A percentile compares a stretch with the other conserved stretches of the same genome.
Conservation (phyloP, 64 coral and sea anemone species). For the Dendronephthya gigantea region DNA sequence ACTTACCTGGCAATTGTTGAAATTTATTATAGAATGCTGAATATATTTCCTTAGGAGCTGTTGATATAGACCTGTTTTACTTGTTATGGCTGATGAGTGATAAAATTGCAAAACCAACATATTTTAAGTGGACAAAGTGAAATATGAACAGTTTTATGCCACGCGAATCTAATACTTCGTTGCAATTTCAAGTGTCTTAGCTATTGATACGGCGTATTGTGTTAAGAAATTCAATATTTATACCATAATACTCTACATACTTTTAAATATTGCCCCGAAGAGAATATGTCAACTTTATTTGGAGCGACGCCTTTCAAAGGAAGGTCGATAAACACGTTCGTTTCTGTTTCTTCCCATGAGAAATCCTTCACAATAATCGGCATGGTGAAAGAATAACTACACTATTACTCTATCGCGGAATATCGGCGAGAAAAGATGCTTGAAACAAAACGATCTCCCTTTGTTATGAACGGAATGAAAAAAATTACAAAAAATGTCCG, state of each 20-base stretch:
- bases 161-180: too few species aligned
- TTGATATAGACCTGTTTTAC: too few species aligned
- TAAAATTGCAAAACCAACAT: too few species aligned
- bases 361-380: constrained; percentile 84
- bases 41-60: too few species aligned
- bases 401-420: not conserved
- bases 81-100: too few species aligned
- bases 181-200: too few species aligned
- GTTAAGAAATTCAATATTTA: not conserved
- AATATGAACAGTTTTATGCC: too few species aligned
- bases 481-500: not conserved
- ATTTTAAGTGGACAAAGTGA: too few species aligned
- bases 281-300: constrained; percentile 81
- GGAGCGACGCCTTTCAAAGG: constrained; percentile 74
- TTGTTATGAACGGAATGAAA: not conserved
- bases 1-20: constrained; percentile 46
- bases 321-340: constrained; percentile 59
- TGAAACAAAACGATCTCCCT: not conserved
- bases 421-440: not conserved
- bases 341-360: constrained; percentile 68
- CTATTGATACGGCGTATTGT: too few species aligned
- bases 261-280: constrained; percentile 81
- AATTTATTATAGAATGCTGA: not conserved
- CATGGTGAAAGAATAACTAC: constrained; percentile 34
- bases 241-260: constrained; percentile 4